Conservation (phyloP, 2,113 vertebrate genomes). For the Strigops habroptila region DNA sequence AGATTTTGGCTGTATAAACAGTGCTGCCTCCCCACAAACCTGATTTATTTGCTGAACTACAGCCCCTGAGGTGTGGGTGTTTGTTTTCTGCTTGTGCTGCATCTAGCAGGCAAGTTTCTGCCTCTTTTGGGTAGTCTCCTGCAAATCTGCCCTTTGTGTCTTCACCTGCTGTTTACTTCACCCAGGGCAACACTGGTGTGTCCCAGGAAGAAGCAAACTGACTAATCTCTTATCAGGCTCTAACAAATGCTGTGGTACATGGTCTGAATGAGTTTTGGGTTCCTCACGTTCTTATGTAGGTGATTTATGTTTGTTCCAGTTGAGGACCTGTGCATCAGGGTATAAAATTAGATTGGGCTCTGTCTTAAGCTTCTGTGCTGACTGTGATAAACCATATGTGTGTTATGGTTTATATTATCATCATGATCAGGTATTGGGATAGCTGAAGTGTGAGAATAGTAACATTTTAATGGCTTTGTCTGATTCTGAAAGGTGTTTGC, state of each 20-base stretch:
- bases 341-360: background rate
- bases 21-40: background rate
- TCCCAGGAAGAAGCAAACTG: background rate
- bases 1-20: background rate
- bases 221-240: background rate
- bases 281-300: background rate
- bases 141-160: background rate
- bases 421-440: background rate
- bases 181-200: background rate
- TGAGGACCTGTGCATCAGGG: background rate
- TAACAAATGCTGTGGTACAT: background rate
- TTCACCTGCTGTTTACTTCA: background rate
- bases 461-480: background rate
- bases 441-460: background rate
- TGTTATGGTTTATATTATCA: background rate
- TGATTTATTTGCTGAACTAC: background rate
- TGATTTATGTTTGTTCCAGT: background rate
- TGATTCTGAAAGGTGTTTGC: background rate
- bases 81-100: background rate
- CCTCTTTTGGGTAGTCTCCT: background rate
- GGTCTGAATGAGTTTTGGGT: background rate
- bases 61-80: fast-evolving
- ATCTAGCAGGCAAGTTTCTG: background rate
- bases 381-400: background rate
- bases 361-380: background rate